These are phyloP conservation scores for Lepidurus couesii DNA, from an alignment of 1,140 invertebrate genomes.

Conservation along the genomic window DNA sequence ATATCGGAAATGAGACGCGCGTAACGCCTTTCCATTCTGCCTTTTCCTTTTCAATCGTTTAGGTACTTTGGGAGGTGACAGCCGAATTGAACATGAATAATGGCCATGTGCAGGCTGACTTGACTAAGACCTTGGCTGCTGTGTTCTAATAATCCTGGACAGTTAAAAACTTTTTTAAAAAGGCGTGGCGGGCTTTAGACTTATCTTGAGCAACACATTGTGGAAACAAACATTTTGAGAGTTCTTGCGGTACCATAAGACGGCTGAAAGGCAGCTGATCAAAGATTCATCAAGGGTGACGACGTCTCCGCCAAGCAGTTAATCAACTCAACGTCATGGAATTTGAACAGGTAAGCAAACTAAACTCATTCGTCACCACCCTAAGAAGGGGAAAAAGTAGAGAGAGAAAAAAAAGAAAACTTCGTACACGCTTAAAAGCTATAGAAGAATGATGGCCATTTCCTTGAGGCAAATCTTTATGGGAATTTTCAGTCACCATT, in stretches of 20 bases:
- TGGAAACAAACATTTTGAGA: too few species aligned
- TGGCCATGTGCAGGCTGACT: not conserved
- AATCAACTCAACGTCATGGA: not conserved
- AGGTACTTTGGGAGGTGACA: not conserved
- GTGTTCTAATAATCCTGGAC: not conserved
- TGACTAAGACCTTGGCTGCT: not conserved
- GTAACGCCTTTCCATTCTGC: not conserved
- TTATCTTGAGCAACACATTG: not conserved
- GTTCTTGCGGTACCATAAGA: too few species aligned
- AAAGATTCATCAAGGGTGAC: conserved; percentile 1
- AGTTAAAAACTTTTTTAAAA: not conserved
- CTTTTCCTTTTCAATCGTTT: not conserved
- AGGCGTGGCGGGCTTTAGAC: not conserved
- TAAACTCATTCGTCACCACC: not conserved
- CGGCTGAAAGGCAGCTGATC: not conserved
- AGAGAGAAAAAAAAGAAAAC: not conserved
- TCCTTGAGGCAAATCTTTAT: too few species aligned
- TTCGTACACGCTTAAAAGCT: not conserved
- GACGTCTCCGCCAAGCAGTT: not conserved
- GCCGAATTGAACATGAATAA: not conserved
- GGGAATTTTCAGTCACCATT: too few species aligned
- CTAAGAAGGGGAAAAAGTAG: not conserved
- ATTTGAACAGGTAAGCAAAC: conserved; percentile 9
- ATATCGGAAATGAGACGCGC: conserved; percentile 13
- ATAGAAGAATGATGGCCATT: not conserved